Conservation (phyloP, 2,797 vertebrate genomes). For the Furcifer pardalis region DNA sequence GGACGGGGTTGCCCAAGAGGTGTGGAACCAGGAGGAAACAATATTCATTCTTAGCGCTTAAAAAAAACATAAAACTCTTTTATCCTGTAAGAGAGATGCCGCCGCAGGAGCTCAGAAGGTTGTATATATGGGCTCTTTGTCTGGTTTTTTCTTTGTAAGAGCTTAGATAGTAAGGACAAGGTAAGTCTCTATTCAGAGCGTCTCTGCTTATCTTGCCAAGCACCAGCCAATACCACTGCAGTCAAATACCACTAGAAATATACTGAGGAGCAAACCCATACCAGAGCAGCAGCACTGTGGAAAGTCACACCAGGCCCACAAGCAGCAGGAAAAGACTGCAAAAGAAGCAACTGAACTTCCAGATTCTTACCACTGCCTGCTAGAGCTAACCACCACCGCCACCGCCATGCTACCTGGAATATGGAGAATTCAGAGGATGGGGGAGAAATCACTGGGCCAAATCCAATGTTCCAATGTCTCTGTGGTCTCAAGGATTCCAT, state of each 20-base stretch:
- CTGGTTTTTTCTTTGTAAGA: background rate
- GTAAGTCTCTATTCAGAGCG: background rate
- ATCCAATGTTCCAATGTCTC: background rate
- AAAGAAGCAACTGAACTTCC: background rate
- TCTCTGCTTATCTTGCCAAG: constrained; percentile 2
- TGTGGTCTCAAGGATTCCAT: background rate
- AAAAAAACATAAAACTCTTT: constrained; percentile 37
- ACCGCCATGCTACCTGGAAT: background rate
- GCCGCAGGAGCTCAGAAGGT: background rate
- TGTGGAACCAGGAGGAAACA: constrained; percentile 12
- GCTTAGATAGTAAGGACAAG: background rate
- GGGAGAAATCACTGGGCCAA: constrained; percentile 11
- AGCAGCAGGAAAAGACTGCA: background rate
- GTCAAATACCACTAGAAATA: background rate
- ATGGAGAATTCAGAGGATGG: background rate
- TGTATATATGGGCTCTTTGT: constrained; percentile 7
- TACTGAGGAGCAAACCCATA: background rate
- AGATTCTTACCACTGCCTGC: background rate
- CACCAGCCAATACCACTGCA: background rate
- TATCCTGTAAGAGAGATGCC: background rate
- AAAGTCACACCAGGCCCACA: background rate
- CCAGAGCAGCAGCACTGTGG: background rate
- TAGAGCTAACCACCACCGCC: background rate
- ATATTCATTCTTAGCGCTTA: constrained; percentile 53
- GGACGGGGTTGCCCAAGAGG: background rate